These are phyloP conservation scores for Todiramphus saurophagus DNA, from an alignment of 2,113 vertebrate species.

Conservation along the genomic window DNA sequence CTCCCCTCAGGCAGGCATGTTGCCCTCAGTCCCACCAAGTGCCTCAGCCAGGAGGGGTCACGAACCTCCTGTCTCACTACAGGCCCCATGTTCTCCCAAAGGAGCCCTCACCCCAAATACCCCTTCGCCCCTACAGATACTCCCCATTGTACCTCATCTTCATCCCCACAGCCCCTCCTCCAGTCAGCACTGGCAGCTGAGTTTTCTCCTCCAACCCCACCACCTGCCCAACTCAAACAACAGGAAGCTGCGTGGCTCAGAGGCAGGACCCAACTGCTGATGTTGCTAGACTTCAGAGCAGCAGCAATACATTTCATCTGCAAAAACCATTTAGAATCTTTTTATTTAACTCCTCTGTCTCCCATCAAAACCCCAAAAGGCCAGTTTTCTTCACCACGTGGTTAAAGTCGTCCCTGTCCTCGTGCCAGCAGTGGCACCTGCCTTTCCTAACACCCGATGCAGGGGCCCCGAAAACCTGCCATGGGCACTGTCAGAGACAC, in stretches of 20 bases:
- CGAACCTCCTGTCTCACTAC: background rate
- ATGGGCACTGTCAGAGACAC: background rate
- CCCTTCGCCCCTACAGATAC: no score
- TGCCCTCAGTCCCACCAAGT: rapidly evolving
- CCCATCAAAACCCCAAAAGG: background rate
- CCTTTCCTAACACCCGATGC: background rate
- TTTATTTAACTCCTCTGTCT: background rate
- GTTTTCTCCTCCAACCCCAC: background rate
- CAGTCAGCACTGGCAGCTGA: rapidly evolving
- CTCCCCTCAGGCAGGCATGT: background rate
- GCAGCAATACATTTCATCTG: background rate
- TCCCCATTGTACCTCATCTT: background rate
- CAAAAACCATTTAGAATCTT: background rate
- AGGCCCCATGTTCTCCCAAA: background rate
- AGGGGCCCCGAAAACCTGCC: background rate
- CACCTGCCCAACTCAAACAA: rapidly evolving
- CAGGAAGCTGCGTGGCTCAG: background rate
- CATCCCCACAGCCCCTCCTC: background rate
- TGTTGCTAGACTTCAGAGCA: background rate
- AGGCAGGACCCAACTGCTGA: background rate
- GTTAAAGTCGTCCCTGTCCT: background rate
- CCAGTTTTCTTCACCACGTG: background rate
- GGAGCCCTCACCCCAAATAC: background rate
- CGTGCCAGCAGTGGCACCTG: background rate
- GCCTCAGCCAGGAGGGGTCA: background rate